phyloP scores from a whole-genome alignment of 1,140 invertebrate genomes.

The Charaxes varanes region DNA sequence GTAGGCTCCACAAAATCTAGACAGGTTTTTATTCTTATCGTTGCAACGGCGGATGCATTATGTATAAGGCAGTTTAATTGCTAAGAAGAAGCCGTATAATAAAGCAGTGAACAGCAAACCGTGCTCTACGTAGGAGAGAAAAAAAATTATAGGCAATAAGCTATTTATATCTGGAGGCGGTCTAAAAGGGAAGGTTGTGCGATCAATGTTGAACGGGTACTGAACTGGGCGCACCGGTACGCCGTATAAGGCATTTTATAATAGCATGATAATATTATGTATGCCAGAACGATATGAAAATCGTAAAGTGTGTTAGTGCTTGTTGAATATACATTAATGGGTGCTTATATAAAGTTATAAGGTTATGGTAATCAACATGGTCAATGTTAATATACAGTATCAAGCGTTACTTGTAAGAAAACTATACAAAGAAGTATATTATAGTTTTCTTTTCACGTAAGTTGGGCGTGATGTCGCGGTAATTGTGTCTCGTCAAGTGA shows the following conservation, averaged over 20 bases:
- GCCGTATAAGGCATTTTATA: slow-evolving; percentile 24
- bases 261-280: slow-evolving; percentile 15
- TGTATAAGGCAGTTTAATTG: slow-evolving; percentile 11
- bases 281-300: slow-evolving; percentile 7
- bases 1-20: too few relatives aligned
- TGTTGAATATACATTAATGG: slow-evolving; percentile 6
- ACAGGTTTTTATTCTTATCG: slow-evolving; percentile 2
- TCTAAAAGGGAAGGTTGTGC: slow-evolving; percentile 39
- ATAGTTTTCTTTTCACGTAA: too few relatives aligned
- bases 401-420: too few relatives aligned
- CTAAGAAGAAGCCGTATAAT: slow-evolving; percentile 14
- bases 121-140: slow-evolving; percentile 11
- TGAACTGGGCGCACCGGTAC: slow-evolving; percentile 33
- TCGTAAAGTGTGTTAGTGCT: slow-evolving; percentile 7
- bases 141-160: slow-evolving; percentile 18
- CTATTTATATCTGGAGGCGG: slow-evolving; percentile 35
- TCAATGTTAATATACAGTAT: too few relatives aligned
- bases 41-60: slow-evolving; percentile 5
- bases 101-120: slow-evolving; percentile 15
- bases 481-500: too few relatives aligned
- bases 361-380: slow-evolving; percentile 6
- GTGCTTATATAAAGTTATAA: slow-evolving; percentile 8
- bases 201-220: slow-evolving; percentile 31
- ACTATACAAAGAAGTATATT: too few relatives aligned
- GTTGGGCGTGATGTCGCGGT: too few relatives aligned